Base-by-base conservation (phyloP, 2,888 invertebrate species). In the Seira ritae region DNA sequence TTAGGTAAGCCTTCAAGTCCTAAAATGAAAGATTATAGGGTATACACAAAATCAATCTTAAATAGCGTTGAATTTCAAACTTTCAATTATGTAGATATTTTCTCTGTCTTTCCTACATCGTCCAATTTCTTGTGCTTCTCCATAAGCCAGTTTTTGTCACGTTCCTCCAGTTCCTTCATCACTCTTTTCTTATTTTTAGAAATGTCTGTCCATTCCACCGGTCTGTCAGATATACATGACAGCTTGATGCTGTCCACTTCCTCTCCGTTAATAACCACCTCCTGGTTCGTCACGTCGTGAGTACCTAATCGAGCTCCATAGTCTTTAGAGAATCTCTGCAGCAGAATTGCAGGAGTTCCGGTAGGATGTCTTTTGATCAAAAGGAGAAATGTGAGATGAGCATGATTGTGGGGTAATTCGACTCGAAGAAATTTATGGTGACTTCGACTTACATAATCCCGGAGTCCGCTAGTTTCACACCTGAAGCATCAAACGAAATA, bases 81-180 rank as follows among this genome's bases (percentile, higher is more conserved):
- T n/a, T n/a, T n/a, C n/a, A n/a, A n/a, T n/a, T n/a, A n/a, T n/a
- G n/a, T n/a, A n/a, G n/a, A n/a, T n/a, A n/a, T n/a, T n/a, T n/a
- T n/a, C n/a, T n/a, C n/a, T n/a, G n/a, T 69, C 69, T 68, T 19
- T 60, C 17, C 60, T 1, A 37, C 6, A 8, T 31, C 23, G 4
- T 22, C 8, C 1, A 24, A 12, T 46, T 65, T 74, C 4, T 62
- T 24, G n/a, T 0, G 20, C n/a, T n/a, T n/a, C n/a, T n/a, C n/a
- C n/a, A n/a, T n/a, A 0, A 80, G 37, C 80, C 80, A 80, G 12
- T 19, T 24, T 0, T 17, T 17, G 19, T 74, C 80, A n/a, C 80
- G 71, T 2, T 1, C 19, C 3, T 0, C 20, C 23, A 80, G 50
- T 15, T 69, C 19, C 0, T 60, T n/a, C 22, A 50, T 0, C 8